Conservation (phyloP, 2,888 invertebrate genomes). For the Pollenia amentaria region DNA sequence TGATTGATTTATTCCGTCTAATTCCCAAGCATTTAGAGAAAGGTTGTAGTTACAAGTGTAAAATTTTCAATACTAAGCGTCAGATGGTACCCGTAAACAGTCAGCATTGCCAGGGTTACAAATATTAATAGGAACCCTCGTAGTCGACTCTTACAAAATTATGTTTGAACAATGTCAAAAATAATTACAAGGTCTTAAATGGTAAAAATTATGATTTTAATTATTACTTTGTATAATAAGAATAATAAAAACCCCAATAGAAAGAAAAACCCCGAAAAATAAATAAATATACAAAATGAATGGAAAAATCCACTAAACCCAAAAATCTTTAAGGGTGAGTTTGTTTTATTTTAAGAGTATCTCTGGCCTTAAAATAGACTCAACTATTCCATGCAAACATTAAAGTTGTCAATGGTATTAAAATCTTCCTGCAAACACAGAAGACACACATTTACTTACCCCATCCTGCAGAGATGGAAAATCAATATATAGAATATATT, state of each 20-base stretch:
- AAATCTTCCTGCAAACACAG: neutral
- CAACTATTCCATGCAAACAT: neutral
- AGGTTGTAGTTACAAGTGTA: no score
- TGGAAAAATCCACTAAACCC: neutral
- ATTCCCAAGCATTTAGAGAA: no score
- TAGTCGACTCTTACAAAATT: constrained; percentile 68
- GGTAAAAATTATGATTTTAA: constrained; percentile 83
- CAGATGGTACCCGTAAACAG: no score
- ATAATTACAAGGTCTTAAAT: constrained; percentile 84
- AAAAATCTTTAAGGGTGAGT: constrained; percentile 32
- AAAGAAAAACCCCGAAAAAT: constrained; percentile 27
- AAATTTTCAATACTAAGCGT: no score
- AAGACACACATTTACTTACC: neutral
- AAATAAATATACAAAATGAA: constrained; percentile 38
- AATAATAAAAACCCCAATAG: constrained; percentile 32
- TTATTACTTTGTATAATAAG: constrained; percentile 76
- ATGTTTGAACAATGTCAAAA: constrained; percentile 79
- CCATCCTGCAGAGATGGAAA: constrained; percentile 11
- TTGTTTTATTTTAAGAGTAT: neutral
- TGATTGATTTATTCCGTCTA: no score
- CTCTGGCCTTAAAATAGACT: neutral
- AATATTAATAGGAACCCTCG: no score
- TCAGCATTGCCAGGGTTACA: no score
- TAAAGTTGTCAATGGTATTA: constrained; percentile 31
- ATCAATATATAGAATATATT: constrained; percentile 41